phyloP scores from a whole-genome alignment of 1,140 invertebrate species.

The Meteorus sp. region DNA sequence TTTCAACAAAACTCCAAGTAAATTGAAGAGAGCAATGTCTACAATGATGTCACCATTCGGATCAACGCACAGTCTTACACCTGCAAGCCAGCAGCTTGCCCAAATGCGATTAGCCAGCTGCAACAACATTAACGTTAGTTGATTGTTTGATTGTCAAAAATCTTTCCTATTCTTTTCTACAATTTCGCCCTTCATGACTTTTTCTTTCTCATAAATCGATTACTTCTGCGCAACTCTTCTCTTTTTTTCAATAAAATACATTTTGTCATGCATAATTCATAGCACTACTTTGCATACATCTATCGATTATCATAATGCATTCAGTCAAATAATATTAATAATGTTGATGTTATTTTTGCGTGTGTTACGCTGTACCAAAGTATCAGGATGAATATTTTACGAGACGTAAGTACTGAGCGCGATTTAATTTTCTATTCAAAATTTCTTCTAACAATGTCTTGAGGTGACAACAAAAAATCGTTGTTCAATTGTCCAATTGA shows the following conservation, averaged over 20 bases:
- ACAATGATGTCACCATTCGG: slow-evolving; percentile 93
- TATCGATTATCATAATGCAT: background rate
- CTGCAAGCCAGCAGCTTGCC: slow-evolving; percentile 69
- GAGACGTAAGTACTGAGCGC: slow-evolving; percentile 15
- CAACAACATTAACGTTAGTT: slow-evolving; percentile 81
- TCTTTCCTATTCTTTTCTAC: slow-evolving; percentile 16
- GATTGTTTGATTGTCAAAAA: slow-evolving; percentile 28
- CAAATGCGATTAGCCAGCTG: slow-evolving; percentile 83
- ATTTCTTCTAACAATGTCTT: too few species aligned
- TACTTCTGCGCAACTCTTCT: background rate
- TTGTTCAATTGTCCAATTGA: too few species aligned
- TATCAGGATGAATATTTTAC: slow-evolving; percentile 21
- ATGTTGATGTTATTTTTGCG: background rate
- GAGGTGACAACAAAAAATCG: too few species aligned
- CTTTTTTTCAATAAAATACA: background rate
- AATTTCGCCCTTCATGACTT: too few species aligned
- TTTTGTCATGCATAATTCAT: too few species aligned
- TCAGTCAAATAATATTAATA: background rate
- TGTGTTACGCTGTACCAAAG: slow-evolving; percentile 11
- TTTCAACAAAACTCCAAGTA: slow-evolving; percentile 92
- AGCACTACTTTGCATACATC: too few species aligned
- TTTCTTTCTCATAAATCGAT: background rate
- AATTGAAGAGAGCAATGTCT: slow-evolving; percentile 89
- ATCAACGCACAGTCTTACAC: slow-evolving; percentile 75
- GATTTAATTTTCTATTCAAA: background rate